Evolutionary conservation across 1,140 invertebrate species (phyloP).

Genomic region (Linepithema humile): DNA sequence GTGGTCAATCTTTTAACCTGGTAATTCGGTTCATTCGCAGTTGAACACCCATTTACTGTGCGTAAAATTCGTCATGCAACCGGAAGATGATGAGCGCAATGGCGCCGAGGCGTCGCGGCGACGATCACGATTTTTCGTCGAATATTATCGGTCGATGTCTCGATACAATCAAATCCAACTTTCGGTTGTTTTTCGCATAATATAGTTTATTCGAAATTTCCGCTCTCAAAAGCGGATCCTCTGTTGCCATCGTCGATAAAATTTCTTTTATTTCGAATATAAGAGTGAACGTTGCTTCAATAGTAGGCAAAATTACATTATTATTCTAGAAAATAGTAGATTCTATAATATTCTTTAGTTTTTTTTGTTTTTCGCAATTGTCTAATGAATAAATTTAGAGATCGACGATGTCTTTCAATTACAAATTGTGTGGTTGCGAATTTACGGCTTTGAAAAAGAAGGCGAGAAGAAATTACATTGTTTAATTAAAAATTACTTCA

Average conservation of each 20-base stretch:
- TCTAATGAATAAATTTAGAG: background rate
- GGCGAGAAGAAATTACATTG: background rate
- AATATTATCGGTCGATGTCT: background rate
- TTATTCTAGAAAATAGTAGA: background rate
- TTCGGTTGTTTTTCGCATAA: background rate
- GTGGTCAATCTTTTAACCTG: constrained; percentile 52
- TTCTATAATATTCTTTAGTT: too few species aligned
- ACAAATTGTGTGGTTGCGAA: background rate
- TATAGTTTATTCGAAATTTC: background rate
- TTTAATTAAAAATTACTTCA: constrained; percentile 8
- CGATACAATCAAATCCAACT: background rate
- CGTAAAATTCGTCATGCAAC: constrained; percentile 24
- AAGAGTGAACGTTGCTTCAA: background rate
- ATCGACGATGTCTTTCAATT: background rate
- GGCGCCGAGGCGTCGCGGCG: constrained; percentile 25
- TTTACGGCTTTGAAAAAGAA: background rate
- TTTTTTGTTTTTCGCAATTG: background rate
- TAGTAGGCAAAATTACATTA: background rate
- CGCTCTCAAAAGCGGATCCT: background rate
- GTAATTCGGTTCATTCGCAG: constrained; percentile 51
- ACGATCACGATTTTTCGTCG: background rate
- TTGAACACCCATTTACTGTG: background rate
- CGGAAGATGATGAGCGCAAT: constrained; percentile 55
- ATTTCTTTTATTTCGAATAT: background rate
- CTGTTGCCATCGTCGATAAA: background rate